Evolutionary conservation across 2,888 invertebrate species (phyloP).

Genomic region (Rhopalosiphum nymphaeae): DNA sequence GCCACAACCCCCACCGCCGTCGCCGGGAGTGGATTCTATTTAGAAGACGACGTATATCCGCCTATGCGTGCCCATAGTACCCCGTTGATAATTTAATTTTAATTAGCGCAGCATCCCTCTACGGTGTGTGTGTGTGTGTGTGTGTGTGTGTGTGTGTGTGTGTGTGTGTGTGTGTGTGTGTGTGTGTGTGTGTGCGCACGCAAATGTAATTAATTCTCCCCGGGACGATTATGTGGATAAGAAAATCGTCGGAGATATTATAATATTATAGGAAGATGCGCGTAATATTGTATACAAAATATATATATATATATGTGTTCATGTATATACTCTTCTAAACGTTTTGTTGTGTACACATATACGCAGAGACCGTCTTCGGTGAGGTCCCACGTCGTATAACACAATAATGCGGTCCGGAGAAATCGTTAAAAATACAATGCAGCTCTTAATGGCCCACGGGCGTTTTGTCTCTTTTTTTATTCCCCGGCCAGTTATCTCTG

Average conservation of each 20-base stretch:
- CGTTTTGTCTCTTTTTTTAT: conserved; percentile 33
- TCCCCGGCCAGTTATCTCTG: background rate
- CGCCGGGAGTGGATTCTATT: background rate
- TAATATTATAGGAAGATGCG: background rate
- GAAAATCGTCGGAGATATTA: conserved; percentile 24
- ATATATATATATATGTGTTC: no score
- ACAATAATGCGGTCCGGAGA: conserved; percentile 49
- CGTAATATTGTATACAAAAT: background rate
- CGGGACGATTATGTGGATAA: conserved; percentile 31
- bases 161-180: background rate
- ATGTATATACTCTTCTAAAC: conserved; percentile 38
- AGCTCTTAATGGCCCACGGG: conserved; percentile 34
- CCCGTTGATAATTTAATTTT: conserved; percentile 55
- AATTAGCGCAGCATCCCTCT: conserved; percentile 41
- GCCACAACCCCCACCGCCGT: background rate
- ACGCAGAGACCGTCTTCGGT: conserved; percentile 9
- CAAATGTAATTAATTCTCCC: conserved; percentile 47
- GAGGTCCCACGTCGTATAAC: conserved; percentile 29
- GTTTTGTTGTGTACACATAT: conserved; percentile 40
- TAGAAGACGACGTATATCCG: background rate
- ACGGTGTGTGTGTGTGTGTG: background rate
- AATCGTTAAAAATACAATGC: conserved; percentile 58
- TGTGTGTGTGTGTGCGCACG: background rate
- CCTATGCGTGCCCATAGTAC: background rate
- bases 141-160: background rate